phyloP scores from a whole-genome alignment of 2,113 vertebrate genomes.

The Hippoglossus stenolepis region DNA sequence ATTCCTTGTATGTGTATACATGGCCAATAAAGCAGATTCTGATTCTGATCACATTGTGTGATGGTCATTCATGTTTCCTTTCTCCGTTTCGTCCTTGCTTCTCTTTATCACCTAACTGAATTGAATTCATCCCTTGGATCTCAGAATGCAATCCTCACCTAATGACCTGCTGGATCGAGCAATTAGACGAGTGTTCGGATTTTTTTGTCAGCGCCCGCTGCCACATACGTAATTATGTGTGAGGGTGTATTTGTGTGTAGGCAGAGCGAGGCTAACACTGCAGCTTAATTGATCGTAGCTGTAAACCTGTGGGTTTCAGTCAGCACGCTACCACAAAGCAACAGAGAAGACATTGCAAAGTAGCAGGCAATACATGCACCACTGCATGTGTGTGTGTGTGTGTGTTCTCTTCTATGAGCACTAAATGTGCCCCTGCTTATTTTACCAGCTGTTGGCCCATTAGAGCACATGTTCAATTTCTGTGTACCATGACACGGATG shows the following conservation, averaged over 20 bases:
- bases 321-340: background rate
- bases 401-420: background rate
- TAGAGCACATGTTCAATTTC: background rate
- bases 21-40: no score
- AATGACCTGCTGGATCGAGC: background rate
- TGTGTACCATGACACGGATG: background rate
- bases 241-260: background rate
- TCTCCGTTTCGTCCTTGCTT: background rate
- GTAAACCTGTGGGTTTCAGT: background rate
- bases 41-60: no score
- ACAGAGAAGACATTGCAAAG: background rate
- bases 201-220: background rate
- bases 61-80: background rate
- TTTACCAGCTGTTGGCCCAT: background rate
- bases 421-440: background rate
- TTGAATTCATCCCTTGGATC: background rate
- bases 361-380: background rate
- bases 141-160: background rate
- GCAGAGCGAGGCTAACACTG: background rate
- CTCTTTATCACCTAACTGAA: background rate
- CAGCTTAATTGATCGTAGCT: background rate
- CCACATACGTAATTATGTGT: no score
- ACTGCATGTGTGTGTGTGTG: background rate
- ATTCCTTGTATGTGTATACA: no score
- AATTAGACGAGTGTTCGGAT: background rate